These are phyloP conservation scores for Ostrea denselamellosa DNA, from an alignment of 1,140 invertebrate species.

Conservation along the genomic window DNA sequence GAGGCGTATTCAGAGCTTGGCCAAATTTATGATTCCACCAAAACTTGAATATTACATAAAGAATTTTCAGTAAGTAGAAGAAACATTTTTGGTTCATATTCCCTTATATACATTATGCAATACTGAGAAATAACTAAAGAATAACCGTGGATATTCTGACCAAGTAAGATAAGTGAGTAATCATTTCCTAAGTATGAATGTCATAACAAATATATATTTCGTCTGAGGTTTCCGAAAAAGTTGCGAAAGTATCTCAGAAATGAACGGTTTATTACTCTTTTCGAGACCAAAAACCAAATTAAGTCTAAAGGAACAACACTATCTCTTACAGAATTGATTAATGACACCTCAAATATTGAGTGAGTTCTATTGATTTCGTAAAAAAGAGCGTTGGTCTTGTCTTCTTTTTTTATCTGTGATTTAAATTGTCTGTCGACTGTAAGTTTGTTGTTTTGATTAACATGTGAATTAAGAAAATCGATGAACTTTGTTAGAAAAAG, in stretches of 20 bases:
- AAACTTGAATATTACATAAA: no score
- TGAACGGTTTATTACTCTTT: neutral
- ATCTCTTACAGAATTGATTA: slow-evolving; percentile 21
- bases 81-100: no score
- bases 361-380: neutral
- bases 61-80: no score
- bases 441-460: slow-evolving; percentile 1
- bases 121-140: no score
- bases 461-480: neutral
- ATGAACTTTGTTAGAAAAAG: neutral
- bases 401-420: neutral
- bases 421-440: slow-evolving; percentile 24
- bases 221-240: neutral
- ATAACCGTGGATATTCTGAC: no score
- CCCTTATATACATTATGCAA: no score
- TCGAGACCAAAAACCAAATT: neutral
- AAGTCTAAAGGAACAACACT: neutral
- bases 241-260: neutral
- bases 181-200: neutral
- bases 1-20: no score
- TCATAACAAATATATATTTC: neutral
- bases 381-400: neutral
- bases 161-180: neutral
- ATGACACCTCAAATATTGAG: neutral
- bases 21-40: no score